Percentiles rank a stretch among this genome's conserved stretches.
These are phyloP conservation scores for Mastomys coucha DNA, from an alignment of 2,113 vertebrate species.

Conservation along the genomic window DNA sequence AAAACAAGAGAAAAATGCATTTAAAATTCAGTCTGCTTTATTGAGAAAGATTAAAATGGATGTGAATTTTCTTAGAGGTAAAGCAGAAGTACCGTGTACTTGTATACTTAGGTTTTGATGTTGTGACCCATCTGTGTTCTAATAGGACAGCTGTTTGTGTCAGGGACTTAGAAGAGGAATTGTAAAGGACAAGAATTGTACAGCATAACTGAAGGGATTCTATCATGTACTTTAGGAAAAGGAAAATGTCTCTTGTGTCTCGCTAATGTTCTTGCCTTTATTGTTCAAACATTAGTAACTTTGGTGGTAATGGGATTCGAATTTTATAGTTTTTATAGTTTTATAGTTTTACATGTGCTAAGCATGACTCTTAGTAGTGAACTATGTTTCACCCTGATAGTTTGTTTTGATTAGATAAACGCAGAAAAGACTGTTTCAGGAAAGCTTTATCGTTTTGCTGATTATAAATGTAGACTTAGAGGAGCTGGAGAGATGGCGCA, in stretches of 20 bases:
- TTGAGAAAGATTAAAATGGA: not conserved
- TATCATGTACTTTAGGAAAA: not conserved
- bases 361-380: not conserved
- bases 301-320: not conserved
- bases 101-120: not conserved
- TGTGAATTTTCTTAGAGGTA: not conserved
- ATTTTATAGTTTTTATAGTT: not conserved
- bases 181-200: not conserved
- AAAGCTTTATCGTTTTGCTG: not conserved
- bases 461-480: not conserved
- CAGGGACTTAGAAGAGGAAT: not conserved
- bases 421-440: constrained; percentile 14
- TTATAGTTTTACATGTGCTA: not conserved
- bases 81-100: not conserved
- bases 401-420: constrained; percentile 37
- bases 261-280: not conserved
- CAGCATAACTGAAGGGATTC: not conserved
- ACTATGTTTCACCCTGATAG: not conserved
- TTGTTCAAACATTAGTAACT: not conserved
- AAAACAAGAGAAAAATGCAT: not conserved
- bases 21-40: constrained; percentile 16
- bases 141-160: not conserved
- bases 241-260: not conserved
- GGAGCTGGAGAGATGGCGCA: not conserved
- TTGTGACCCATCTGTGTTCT: not conserved